These are phyloP conservation scores for Sapajus apella DNA, from an alignment of 2,113 vertebrate genomes.

Conservation along the genomic window DNA sequence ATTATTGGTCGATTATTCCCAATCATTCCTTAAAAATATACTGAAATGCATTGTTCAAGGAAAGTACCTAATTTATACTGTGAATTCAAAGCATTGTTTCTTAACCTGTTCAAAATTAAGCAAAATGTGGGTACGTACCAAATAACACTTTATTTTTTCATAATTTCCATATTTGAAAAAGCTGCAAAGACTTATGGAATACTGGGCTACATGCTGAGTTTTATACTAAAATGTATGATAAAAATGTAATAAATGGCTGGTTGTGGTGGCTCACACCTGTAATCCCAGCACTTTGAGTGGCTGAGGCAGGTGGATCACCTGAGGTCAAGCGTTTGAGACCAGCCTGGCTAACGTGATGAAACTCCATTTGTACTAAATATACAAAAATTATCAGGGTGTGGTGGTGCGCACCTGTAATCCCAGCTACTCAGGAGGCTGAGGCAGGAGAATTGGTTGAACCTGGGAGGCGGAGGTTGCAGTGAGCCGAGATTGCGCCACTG, in stretches of 20 bases:
- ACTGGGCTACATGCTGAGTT: conserved; percentile 22
- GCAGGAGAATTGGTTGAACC: too few species aligned
- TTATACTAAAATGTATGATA: conserved; percentile 34
- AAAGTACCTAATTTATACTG: conserved; percentile 37
- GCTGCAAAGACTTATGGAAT: conserved; percentile 60
- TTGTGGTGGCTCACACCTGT: too few species aligned
- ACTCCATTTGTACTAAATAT: too few species aligned
- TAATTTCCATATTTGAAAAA: conserved; percentile 52
- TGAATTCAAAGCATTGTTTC: conserved; percentile 40
- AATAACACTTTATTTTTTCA: conserved; percentile 61
- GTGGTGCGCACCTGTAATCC: too few species aligned
- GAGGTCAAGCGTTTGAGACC: too few species aligned
- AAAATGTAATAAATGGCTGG: conserved; percentile 35
- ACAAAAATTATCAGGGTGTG: too few species aligned
- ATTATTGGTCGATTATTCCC: not conserved
- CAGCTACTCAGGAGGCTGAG: too few species aligned
- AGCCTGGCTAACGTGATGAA: too few species aligned
- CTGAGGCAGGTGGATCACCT: too few species aligned
- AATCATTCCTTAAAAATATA: conserved; percentile 16
- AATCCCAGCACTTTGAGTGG: too few species aligned
- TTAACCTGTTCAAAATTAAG: conserved; percentile 59
- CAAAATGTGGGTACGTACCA: conserved; percentile 34
- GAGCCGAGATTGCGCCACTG: too few species aligned
- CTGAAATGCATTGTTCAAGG: not conserved
- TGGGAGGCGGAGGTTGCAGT: too few species aligned